Evolutionary conservation across 2,113 vertebrate species (phyloP).

Genomic region (Etia nguti): DNA sequence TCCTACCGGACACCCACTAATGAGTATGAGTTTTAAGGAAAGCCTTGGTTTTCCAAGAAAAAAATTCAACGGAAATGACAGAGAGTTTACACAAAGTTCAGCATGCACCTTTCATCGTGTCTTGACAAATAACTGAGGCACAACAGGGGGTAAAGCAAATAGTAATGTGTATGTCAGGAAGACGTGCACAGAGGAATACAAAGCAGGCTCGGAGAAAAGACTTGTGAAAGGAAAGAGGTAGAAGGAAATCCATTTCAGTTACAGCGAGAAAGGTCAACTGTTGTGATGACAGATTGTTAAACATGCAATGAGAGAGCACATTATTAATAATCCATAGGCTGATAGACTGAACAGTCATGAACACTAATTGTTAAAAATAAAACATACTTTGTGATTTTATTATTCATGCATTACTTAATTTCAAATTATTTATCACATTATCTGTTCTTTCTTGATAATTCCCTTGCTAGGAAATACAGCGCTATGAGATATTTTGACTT

Average conservation of each 20-base stretch:
- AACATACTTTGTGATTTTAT: neutral
- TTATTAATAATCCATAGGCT: slow-evolving; percentile 19
- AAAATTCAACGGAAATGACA: neutral
- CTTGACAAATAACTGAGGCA: slow-evolving; percentile 41
- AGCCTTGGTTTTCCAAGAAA: neutral
- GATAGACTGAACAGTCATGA: neutral
- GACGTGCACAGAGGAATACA: neutral
- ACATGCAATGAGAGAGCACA: neutral
- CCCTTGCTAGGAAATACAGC: neutral
- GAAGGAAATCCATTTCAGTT: slow-evolving; percentile 36
- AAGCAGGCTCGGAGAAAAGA: slow-evolving; percentile 7
- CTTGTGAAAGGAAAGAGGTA: neutral
- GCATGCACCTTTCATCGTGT: slow-evolving; percentile 34
- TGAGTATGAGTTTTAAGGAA: neutral
- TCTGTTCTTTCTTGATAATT: neutral
- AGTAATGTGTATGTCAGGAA: slow-evolving; percentile 5
- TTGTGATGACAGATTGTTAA: slow-evolving; percentile 34
- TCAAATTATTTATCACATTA: neutral
- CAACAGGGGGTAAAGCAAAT: slow-evolving; percentile 33
- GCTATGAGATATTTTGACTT: neutral
- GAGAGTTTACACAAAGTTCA: slow-evolving; percentile 39
- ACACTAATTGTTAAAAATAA: neutral
- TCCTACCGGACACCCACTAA: neutral
- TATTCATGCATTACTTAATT: neutral
- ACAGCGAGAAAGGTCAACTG: slow-evolving; percentile 35